phyloP scores from a whole-genome alignment of 2,888 invertebrate genomes.

The Seira ritae region DNA sequence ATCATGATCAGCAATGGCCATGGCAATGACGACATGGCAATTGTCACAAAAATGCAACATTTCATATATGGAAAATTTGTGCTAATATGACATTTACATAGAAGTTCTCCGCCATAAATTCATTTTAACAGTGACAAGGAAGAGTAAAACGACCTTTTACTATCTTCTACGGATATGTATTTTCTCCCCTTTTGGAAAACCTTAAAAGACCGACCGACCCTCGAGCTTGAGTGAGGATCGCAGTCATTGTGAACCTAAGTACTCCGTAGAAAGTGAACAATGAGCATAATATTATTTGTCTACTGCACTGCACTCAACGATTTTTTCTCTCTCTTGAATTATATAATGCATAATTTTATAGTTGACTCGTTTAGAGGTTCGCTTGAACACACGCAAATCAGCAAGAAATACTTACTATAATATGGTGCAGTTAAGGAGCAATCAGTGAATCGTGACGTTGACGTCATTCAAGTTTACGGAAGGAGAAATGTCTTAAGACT shows the following conservation, averaged over 20 bases:
- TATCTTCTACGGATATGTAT: too few relatives aligned
- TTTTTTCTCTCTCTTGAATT: too few relatives aligned
- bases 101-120: conserved; percentile 15
- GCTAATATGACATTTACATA: conserved; percentile 27
- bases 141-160: background rate
- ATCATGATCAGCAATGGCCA: background rate
- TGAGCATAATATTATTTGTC: too few relatives aligned
- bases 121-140: conserved; percentile 10
- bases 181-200: too few relatives aligned
- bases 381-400: too few relatives aligned
- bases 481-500: background rate
- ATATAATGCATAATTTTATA: background rate
- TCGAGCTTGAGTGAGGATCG: too few relatives aligned
- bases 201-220: too few relatives aligned
- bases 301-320: too few relatives aligned
- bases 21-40: background rate
- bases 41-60: background rate
- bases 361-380: too few relatives aligned
- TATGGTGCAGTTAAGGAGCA: conserved; percentile 1
- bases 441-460: conserved; percentile 37
- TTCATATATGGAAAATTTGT: background rate
- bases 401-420: background rate
- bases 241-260: too few relatives aligned
- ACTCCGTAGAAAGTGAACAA: too few relatives aligned
- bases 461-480: conserved; percentile 26